phyloP scores from a whole-genome alignment of 2,113 vertebrate species.

The Ahaetulla prasina region DNA sequence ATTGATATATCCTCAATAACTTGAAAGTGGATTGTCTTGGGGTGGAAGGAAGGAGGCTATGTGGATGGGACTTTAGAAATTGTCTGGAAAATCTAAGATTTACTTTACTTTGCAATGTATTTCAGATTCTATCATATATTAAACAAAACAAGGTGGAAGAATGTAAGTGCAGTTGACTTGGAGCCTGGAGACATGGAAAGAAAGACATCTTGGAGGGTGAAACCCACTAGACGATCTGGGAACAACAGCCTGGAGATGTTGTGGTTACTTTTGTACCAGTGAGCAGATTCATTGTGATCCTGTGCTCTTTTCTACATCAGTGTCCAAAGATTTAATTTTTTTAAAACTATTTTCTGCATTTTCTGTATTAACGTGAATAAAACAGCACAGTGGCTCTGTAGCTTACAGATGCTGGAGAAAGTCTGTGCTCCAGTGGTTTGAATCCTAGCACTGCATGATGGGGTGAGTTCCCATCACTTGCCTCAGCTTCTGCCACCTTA shows the following conservation, averaged over 20 bases:
- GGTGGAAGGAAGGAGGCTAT: not conserved
- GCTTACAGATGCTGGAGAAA: not conserved
- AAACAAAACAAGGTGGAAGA: not conserved
- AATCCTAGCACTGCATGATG: not conserved
- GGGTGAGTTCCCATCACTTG: not conserved
- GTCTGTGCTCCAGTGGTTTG: not conserved
- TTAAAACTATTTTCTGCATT: too few species aligned
- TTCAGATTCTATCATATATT: not conserved
- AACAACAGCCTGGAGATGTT: not conserved
- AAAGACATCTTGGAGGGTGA: not conserved
- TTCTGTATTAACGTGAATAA: conserved; percentile 5
- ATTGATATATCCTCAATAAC: not conserved
- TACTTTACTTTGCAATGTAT: not conserved
- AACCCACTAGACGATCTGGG: not conserved
- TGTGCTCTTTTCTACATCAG: not conserved
- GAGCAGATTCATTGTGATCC: not conserved
- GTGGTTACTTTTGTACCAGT: not conserved
- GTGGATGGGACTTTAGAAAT: not conserved
- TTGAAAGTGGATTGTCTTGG: not conserved
- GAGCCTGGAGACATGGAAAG: not conserved
- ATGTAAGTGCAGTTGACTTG: not conserved
- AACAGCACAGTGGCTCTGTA: too few species aligned
- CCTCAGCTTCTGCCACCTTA: not conserved
- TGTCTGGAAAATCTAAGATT: not conserved
- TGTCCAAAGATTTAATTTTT: not conserved